These are phyloP conservation scores for Drosophila tripunctata DNA, from an alignment of 2,888 invertebrate genomes.

Conservation along the genomic window DNA sequence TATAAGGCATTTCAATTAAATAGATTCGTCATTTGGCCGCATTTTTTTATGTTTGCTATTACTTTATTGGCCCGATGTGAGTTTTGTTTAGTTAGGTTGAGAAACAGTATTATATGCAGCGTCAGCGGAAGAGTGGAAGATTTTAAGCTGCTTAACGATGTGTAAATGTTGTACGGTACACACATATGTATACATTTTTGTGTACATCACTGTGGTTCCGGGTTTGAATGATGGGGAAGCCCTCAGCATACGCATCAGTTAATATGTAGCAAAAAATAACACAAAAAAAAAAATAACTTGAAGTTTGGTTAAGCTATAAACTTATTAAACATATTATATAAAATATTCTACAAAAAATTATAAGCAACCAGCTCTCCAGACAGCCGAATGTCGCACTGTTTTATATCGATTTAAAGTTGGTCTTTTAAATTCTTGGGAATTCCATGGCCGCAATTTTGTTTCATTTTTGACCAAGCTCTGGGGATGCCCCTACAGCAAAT, in stretches of 20 bases:
- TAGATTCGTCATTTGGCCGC: constrained; percentile 63
- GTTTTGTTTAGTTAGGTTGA: constrained; percentile 41
- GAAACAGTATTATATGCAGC: constrained; percentile 24
- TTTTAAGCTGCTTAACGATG: constrained; percentile 51
- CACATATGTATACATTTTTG: not conserved
- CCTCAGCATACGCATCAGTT: not conserved
- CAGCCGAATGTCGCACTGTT: too few species aligned
- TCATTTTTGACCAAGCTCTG: constrained; percentile 14
- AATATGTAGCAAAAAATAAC: not conserved
- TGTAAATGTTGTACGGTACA: constrained; percentile 18
- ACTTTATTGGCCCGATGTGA: constrained; percentile 4
- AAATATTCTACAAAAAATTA: too few species aligned
- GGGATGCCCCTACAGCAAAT: constrained; percentile 26
- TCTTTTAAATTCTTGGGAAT: constrained; percentile 26
- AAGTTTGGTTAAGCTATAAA: too few species aligned
- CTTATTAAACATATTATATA: too few species aligned
- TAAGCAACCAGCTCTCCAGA: too few species aligned
- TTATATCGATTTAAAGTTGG: not conserved
- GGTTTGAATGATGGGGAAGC: not conserved
- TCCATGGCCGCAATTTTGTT: constrained; percentile 1
- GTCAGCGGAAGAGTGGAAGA: constrained; percentile 27
- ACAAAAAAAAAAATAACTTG: not conserved
- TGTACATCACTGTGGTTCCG: not conserved
- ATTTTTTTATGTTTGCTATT: constrained; percentile 43
- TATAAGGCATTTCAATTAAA: constrained; percentile 55